Percentiles rank a stretch among this genome's conserved stretches.
phyloP scores from a whole-genome alignment of 2,797 vertebrate species.

The Buceros bicornis region DNA sequence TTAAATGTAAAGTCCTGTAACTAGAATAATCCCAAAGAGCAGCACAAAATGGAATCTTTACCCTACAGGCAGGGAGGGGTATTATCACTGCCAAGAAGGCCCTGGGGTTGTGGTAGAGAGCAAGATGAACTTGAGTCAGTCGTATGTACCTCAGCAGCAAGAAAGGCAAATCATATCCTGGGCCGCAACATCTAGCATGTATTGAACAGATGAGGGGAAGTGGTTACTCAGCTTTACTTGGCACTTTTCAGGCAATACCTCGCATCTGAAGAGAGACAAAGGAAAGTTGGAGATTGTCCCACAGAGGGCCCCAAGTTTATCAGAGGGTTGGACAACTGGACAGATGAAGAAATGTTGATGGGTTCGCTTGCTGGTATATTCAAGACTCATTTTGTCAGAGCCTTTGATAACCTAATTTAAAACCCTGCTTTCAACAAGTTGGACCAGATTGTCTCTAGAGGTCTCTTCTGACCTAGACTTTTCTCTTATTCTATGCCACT shows the following conservation, averaged over 20 bases:
- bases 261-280: not conserved
- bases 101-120: rapidly evolving
- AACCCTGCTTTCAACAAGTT: not conserved
- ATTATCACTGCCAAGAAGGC: not conserved
- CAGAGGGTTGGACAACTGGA: not conserved
- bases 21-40: not conserved
- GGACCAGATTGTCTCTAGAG: not conserved
- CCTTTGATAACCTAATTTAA: not conserved
- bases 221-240: not conserved
- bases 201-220: not conserved
- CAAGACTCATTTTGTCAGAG: not conserved
- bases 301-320: not conserved
- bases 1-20: not conserved
- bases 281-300: not conserved
- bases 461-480: not conserved
- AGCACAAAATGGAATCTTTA: not conserved
- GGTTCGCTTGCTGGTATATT: not conserved
- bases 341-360: not conserved
- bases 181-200: rapidly evolving
- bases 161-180: not conserved
- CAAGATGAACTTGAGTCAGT: not conserved
- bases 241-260: not conserved
- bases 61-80: no score
- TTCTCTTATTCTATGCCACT: not conserved
- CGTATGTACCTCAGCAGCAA: not conserved